A percentile compares a stretch with the other conserved stretches of the same genome.
These are phyloP conservation scores for Lycaon pictus DNA, from an alignment of 2,113 vertebrate genomes.

Conservation along the genomic window DNA sequence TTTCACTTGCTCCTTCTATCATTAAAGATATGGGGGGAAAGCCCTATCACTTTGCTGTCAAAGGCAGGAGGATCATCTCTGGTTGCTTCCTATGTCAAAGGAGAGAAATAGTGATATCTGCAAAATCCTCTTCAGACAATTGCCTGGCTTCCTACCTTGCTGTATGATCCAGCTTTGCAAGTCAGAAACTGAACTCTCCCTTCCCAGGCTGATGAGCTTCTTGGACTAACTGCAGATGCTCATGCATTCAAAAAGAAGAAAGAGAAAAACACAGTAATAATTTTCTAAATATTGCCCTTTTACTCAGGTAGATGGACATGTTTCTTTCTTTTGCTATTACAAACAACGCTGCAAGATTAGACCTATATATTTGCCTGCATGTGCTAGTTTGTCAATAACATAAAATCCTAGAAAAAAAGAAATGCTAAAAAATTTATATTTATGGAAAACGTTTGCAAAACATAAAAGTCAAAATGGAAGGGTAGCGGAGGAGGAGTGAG, in stretches of 20 bases:
- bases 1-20: background rate
- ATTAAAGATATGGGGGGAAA: background rate
- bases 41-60: background rate
- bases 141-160: background rate
- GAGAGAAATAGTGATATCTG: background rate
- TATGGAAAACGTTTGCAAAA: slow-evolving; percentile 40
- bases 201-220: background rate
- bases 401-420: slow-evolving; percentile 26
- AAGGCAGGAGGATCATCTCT: background rate
- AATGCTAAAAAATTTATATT: background rate
- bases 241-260: background rate
- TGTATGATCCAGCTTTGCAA: background rate
- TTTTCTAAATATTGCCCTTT: background rate
- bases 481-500: background rate
- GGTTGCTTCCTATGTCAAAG: background rate
- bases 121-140: background rate
- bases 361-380: background rate
- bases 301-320: background rate
- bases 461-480: background rate
- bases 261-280: background rate
- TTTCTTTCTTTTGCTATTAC: background rate
- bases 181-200: background rate
- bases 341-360: background rate
- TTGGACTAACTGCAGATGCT: background rate
- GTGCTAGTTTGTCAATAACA: background rate